phyloP scores from a whole-genome alignment of 2,888 invertebrate species.

The Cynaeus angustus region DNA sequence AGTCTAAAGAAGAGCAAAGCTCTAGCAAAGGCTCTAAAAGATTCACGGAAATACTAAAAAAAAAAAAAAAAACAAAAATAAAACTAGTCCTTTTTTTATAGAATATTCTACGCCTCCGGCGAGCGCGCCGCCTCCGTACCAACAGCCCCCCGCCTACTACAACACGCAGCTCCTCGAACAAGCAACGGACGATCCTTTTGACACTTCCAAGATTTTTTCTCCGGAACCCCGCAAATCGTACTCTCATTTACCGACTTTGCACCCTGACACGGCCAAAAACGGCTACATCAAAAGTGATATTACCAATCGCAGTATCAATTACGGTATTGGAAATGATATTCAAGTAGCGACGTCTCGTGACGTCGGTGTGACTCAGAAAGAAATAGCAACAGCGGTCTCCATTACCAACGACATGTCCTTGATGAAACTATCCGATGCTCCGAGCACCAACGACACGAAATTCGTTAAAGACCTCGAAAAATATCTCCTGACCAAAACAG shows the following conservation, averaged over 20 bases:
- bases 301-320: slow-evolving; percentile 59
- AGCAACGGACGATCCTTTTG: slow-evolving; percentile 77
- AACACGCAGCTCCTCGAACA: slow-evolving; percentile 69
- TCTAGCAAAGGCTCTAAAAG: no score
- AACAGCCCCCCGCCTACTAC: slow-evolving; percentile 75
- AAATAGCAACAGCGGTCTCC: slow-evolving; percentile 41
- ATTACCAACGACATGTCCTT: slow-evolving; percentile 17
- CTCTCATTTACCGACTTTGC: slow-evolving; percentile 12
- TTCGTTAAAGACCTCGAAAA: slow-evolving; percentile 81
- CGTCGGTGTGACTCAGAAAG: slow-evolving; percentile 47
- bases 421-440: slow-evolving; percentile 54
- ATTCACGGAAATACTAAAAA: no score
- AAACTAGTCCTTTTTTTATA: no score
- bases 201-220: slow-evolving; percentile 73
- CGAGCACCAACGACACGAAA: slow-evolving; percentile 59
- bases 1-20: no score
- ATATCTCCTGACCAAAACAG: slow-evolving; percentile 69
- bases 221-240: slow-evolving; percentile 16
- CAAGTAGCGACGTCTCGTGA: slow-evolving; percentile 57
- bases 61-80: no score
- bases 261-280: slow-evolving; percentile 6
- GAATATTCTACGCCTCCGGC: slow-evolving; percentile 51
- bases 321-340: slow-evolving; percentile 41
- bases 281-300: slow-evolving; percentile 60
- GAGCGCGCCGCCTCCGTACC: slow-evolving; percentile 72